phyloP scores from a whole-genome alignment of 2,888 invertebrate genomes.

The Drosophila cracens region DNA sequence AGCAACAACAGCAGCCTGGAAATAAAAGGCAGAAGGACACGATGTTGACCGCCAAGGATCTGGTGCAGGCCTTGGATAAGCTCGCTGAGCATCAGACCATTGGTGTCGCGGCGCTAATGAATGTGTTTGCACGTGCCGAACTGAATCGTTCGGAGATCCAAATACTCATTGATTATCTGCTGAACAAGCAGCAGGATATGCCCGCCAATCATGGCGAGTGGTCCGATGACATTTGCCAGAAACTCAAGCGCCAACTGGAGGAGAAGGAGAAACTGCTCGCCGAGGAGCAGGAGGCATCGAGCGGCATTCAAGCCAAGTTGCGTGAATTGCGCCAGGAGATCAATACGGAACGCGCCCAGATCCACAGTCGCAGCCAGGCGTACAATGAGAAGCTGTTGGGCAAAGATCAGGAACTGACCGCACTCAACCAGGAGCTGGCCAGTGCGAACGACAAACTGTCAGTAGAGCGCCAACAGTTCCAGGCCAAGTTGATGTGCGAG shows the following conservation, averaged over 20 bases:
- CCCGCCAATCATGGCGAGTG: conserved; percentile 92
- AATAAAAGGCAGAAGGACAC: conserved; percentile 84
- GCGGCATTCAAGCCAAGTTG: conserved; percentile 91
- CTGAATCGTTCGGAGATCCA: conserved; percentile 95
- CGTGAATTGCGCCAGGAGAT: conserved; percentile 89
- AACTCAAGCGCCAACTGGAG: conserved; percentile 94
- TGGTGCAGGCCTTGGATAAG: conserved; percentile 83
- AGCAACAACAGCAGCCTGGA: conserved; percentile 85
- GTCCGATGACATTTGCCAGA: conserved; percentile 95
- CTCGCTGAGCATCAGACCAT: conserved; percentile 90
- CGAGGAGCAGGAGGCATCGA: conserved; percentile 91
- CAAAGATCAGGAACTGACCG: conserved; percentile 81
- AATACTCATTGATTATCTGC: conserved; percentile 93
- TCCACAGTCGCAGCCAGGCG: conserved; percentile 80
- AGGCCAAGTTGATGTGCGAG: conserved; percentile 81
- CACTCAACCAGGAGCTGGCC: conserved; percentile 82
- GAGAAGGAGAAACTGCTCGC: conserved; percentile 92
- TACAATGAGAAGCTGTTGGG: conserved; percentile 81
- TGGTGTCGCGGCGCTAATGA: conserved; percentile 89
- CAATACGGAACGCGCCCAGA: conserved; percentile 83
- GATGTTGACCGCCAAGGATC: conserved; percentile 76
- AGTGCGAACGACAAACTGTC: conserved; percentile 81
- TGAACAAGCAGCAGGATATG: conserved; percentile 94
- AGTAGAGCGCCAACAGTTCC: conserved; percentile 83
- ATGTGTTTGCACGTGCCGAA: conserved; percentile 91